A percentile compares a stretch with the other conserved stretches of the same genome.
These are phyloP conservation scores for Drosophila pullipes DNA, from an alignment of 2,888 invertebrate genomes.

Conservation along the genomic window DNA sequence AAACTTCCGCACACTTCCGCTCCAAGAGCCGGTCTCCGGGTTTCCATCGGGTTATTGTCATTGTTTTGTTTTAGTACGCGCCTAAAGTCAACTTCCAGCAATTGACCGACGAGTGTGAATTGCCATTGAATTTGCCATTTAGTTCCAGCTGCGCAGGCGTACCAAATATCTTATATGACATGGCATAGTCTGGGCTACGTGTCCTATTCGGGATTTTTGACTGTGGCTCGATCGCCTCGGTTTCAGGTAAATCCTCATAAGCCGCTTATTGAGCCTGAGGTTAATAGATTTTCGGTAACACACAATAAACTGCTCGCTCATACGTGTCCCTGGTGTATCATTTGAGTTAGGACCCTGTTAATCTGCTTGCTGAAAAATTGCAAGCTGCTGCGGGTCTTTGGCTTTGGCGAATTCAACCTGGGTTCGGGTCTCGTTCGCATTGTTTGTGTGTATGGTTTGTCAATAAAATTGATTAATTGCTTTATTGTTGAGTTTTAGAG, in stretches of 20 bases:
- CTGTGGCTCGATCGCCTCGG: conserved; percentile 25
- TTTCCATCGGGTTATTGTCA: not conserved
- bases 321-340: conserved; percentile 75
- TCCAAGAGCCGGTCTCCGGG: conserved; percentile 9
- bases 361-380: conserved; percentile 78
- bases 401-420: conserved; percentile 45
- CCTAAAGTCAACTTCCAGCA: conserved; percentile 75
- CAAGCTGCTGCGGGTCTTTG: conserved; percentile 52
- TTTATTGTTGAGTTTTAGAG: conserved; percentile 60
- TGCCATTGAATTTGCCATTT: conserved; percentile 69
- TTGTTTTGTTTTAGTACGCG: conserved; percentile 64
- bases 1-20: conserved; percentile 63
- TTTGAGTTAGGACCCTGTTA: conserved; percentile 67
- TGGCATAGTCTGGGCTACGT: conserved; percentile 42
- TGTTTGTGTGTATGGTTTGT: conserved; percentile 58
- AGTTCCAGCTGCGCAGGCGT: conserved; percentile 76
- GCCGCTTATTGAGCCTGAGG: conserved; percentile 73
- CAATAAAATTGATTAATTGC: conserved; percentile 79
- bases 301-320: conserved; percentile 49
- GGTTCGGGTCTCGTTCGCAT: conserved; percentile 25
- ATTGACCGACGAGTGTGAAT: conserved; percentile 77
- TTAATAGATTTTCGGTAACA: conserved; percentile 65
- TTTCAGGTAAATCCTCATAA: conserved; percentile 72
- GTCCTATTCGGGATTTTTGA: conserved; percentile 30
- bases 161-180: conserved; percentile 11